phyloP scores from a whole-genome alignment of 2,888 invertebrate species.

The Fragum fragum region DNA sequence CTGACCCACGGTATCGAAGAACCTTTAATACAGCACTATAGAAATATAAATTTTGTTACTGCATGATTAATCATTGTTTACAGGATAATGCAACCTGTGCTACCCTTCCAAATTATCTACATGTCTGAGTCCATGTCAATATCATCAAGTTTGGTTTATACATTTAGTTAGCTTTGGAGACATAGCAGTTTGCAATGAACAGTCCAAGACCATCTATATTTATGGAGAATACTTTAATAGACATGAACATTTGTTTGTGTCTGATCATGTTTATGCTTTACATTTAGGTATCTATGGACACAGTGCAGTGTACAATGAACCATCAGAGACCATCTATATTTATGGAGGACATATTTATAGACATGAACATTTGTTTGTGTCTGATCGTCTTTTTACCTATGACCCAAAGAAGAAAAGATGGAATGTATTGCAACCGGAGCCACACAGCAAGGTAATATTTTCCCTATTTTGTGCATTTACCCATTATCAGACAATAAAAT shows the following conservation, averaged over 20 bases:
- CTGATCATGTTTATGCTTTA: too few species aligned
- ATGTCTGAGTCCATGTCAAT: too few species aligned
- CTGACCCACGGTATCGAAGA: too few species aligned
- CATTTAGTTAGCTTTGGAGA: constrained; percentile 92
- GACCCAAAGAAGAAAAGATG: constrained; percentile 70
- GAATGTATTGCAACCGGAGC: constrained; percentile 75
- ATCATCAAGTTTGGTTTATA: too few species aligned
- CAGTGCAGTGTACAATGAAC: constrained; percentile 94
- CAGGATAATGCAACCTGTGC: too few species aligned
- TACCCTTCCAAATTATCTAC: too few species aligned
- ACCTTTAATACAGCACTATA: too few species aligned
- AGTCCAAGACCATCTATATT: constrained; percentile 94
- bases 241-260: constrained; percentile 90
- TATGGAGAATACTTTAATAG: constrained; percentile 95
- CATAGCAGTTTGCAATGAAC: constrained; percentile 94
- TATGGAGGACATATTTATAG: constrained; percentile 95
- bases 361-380: constrained; percentile 91
- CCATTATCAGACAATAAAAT: too few species aligned
- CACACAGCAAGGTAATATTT: constrained; percentile 68
- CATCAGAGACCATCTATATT: constrained; percentile 94
- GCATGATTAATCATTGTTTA: too few species aligned
- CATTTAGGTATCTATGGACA: constrained; percentile 92
- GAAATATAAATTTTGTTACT: too few species aligned
- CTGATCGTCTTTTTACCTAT: constrained; percentile 88
- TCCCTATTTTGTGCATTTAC: too few species aligned